Percentiles rank a stretch among this genome's conserved stretches.
Evolutionary conservation across 2,797 vertebrate genomes (phyloP).

Genomic region (Philypnodon macrostomus): DNA sequence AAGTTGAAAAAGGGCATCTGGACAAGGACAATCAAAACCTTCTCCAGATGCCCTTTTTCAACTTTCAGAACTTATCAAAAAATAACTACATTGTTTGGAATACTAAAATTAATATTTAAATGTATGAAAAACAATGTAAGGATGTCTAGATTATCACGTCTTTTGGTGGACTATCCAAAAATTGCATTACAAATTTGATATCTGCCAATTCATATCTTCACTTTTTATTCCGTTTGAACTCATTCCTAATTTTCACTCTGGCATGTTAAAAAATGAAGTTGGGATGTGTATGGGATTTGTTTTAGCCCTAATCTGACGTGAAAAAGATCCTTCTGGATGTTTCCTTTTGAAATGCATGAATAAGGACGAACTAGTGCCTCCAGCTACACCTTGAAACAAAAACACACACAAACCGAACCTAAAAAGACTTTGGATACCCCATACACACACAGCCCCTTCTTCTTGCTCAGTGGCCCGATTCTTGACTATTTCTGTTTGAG

Average conservation of each 20-base stretch:
- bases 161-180: too few species aligned
- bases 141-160: too few species aligned
- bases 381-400: constrained; percentile 43
- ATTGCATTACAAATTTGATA: too few species aligned
- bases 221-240: too few species aligned
- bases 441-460: constrained; percentile 56
- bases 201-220: too few species aligned
- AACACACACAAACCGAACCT: constrained; percentile 41
- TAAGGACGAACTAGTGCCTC: constrained; percentile 36
- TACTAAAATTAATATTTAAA: too few species aligned
- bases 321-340: constrained; percentile 23
- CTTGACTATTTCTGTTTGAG: constrained; percentile 58
- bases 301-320: constrained; percentile 37
- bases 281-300: constrained; percentile 25
- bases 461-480: constrained; percentile 66
- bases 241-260: too few species aligned
- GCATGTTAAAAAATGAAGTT: too few species aligned
- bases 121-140: too few species aligned
- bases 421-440: constrained; percentile 46
- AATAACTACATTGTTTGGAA: too few species aligned
- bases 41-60: too few species aligned
- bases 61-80: too few species aligned
- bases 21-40: constrained; percentile 19
- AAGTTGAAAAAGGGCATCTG: constrained; percentile 34
- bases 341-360: constrained; percentile 20